Evolutionary conservation across 2,797 vertebrate genomes (phyloP), one percentile per base, ranked within the genome.

Genomic region (Manis crassicaudata): DNA sequence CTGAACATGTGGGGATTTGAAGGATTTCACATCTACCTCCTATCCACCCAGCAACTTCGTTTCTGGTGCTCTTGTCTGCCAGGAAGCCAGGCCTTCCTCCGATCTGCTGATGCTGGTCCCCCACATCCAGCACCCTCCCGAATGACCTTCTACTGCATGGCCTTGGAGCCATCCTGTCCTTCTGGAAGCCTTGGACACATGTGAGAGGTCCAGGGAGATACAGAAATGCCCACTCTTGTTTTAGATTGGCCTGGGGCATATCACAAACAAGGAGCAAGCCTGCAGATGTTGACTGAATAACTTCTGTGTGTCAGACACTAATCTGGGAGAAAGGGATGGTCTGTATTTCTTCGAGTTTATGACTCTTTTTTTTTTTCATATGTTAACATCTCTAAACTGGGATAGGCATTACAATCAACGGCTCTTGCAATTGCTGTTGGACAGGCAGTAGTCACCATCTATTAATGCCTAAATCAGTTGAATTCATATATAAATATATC

Each of bases 361-460:
- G 70, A 58, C 29, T 17, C 1, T 21, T 16, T 27, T 23, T 35
- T 16, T 0, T 18, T 9, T 32, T 79, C 6, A 37, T 58, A 77
- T 60, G 88, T 92, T 63, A 63, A 37, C 70, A 56, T 91, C 77
- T 88, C 72, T 54, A 29, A 88, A 85, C 21, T 23, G 43, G 50
- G 18, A 11, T 50, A 25, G 32, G 14, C 40, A 7, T 37, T 58
- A 12, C 8, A 81, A 5, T 37, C 6, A 60, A 50, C 46, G 77
- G 4, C 43, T 76, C 37, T 84, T 76, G 50, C 14, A 25, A 3
- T n/a, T 56, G 29, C 70, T 43, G 0, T 32, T 21, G 52, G 84
- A 37, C 21, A 58, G 37, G 37, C 56, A 35, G 52, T 77, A 25
- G 52, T 94, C 58, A 37, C 2, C 2, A 9, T 5, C 23, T 25